Evolutionary conservation across 2,888 invertebrate genomes (phyloP).

Genomic region (Meta bourneti): DNA sequence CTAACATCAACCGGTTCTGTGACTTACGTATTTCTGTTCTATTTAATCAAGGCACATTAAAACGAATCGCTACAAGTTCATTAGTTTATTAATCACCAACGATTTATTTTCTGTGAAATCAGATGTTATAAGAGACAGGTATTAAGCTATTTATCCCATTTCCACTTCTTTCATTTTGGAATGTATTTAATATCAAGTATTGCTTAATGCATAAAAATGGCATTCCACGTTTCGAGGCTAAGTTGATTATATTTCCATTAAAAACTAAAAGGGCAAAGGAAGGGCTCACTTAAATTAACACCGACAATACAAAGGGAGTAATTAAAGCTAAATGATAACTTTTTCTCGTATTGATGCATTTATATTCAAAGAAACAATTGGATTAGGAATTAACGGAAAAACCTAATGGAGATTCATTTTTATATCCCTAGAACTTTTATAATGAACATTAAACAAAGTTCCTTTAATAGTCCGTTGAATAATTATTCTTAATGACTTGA

Average conservation of each 20-base stretch:
- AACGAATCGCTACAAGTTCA: no score
- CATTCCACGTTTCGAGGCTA: neutral
- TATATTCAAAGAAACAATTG: slow-evolving; percentile 15
- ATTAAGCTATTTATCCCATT: no score
- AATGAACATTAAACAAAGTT: slow-evolving; percentile 1
- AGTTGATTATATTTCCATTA: neutral
- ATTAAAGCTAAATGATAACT: neutral
- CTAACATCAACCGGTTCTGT: no score
- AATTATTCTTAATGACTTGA: slow-evolving; percentile 14
- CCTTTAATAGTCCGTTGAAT: neutral
- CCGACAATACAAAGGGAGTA: neutral
- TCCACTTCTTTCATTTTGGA: no score
- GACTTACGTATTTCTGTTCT: no score
- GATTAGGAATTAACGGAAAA: slow-evolving; percentile 18
- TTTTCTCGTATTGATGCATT: neutral
- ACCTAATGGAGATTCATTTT: slow-evolving; percentile 5
- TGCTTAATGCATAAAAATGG: neutral
- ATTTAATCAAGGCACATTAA: no score
- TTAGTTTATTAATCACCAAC: no score
- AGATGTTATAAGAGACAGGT: no score
- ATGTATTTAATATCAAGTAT: neutral
- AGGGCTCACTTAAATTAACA: neutral
- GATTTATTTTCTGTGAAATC: no score
- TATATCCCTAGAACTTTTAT: neutral
- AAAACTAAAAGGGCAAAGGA: neutral